Evolutionary conservation across 2,797 vertebrate species (phyloP).

Genomic region (Protonibea diacanthus): DNA sequence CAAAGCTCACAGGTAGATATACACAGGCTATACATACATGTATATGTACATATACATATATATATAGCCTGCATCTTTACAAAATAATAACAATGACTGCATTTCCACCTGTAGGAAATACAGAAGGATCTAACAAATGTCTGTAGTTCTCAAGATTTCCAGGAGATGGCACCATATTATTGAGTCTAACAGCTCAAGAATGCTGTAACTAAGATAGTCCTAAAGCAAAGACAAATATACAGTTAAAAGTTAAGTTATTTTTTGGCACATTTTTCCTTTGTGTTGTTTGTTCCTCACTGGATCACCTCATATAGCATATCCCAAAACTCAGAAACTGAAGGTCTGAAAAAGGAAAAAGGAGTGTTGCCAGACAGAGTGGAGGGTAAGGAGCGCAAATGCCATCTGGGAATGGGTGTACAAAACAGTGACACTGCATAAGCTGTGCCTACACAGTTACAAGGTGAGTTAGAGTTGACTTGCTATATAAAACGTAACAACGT

Average conservation of each 20-base stretch:
- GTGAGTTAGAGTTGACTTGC: conserved; percentile 51
- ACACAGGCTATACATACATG: conserved; percentile 68
- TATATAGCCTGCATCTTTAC: conserved; percentile 66
- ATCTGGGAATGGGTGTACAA: conserved; percentile 68
- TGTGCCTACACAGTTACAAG: conserved; percentile 52
- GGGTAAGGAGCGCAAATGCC: conserved; percentile 67
- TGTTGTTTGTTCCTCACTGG: conserved; percentile 75
- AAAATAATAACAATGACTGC: conserved; percentile 81
- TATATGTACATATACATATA: conserved; percentile 2
- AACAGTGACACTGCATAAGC: conserved; percentile 67
- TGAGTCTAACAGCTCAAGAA: conserved; percentile 85
- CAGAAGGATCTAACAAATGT: conserved; percentile 80
- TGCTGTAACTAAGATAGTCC: conserved; percentile 85
- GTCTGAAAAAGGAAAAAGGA: conserved; percentile 83
- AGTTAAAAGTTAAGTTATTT: conserved; percentile 81
- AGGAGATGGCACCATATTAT: conserved; percentile 90
- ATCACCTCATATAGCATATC: conserved; percentile 76
- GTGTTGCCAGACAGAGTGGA: conserved; percentile 76
- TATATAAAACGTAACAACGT: conserved; percentile 55
- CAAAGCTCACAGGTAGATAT: conserved; percentile 75
- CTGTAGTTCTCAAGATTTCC: conserved; percentile 89
- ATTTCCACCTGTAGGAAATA: conserved; percentile 75
- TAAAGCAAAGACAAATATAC: conserved; percentile 85
- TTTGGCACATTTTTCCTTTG: conserved; percentile 88
- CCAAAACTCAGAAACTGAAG: conserved; percentile 81